Conservation (phyloP, 2,888 invertebrate species). For the Lycocerus yunnanus region DNA sequence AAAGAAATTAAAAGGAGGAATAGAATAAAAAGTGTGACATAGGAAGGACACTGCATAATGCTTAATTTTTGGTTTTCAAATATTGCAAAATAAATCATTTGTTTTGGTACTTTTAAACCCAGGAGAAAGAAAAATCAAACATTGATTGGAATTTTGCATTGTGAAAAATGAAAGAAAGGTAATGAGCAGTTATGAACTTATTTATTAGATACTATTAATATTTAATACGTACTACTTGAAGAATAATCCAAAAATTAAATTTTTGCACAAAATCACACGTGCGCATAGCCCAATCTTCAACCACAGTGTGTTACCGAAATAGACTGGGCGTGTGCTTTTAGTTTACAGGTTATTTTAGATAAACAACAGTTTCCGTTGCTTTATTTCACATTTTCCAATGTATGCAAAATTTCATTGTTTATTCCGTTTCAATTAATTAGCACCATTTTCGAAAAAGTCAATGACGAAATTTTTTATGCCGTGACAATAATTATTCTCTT, state of each 20-base stretch:
- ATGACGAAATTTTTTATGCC: neutral
- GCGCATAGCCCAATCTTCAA: neutral
- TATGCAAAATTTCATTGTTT: neutral
- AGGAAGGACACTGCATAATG: neutral
- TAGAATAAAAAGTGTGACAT: too few relatives aligned
- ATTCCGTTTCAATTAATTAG: neutral
- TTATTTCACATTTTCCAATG: neutral
- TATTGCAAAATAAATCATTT: neutral
- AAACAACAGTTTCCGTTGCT: neutral
- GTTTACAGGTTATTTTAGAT: neutral
- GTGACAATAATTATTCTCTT: neutral
- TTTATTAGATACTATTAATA: neutral
- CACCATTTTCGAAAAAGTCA: neutral
- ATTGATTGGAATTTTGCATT: too few relatives aligned
- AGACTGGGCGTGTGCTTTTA: neutral
- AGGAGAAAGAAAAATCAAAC: neutral
- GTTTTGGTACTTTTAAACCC: neutral
- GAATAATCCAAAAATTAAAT: neutral
- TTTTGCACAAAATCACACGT: neutral
- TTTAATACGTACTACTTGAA: neutral
- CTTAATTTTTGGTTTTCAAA: neutral
- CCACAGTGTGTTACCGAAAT: neutral
- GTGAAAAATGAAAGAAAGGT: too few relatives aligned
- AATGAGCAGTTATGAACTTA: neutral
- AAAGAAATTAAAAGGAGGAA: too few relatives aligned